Conservation (phyloP, 2,797 vertebrate genomes). For the Peromyscus attwateri region DNA sequence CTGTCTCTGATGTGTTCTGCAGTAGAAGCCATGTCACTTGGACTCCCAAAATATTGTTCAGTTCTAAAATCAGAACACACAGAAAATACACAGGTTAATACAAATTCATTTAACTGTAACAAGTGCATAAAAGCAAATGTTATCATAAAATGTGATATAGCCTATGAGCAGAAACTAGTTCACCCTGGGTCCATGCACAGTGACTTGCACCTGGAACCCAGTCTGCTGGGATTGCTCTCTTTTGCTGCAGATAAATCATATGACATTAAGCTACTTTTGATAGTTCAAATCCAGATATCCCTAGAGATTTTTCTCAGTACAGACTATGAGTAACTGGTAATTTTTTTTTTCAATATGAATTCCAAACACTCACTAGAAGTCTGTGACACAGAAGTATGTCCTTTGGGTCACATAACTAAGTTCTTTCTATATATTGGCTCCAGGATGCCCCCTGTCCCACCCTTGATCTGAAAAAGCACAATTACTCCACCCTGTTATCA, state of each 20-base stretch:
- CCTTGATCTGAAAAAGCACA: background rate
- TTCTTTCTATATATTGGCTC: background rate
- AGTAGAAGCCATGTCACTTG: slow-evolving; percentile 95
- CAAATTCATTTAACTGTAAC: background rate
- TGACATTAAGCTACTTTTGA: background rate
- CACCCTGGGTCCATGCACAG: background rate
- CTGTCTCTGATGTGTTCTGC: slow-evolving; percentile 96
- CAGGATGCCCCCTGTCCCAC: background rate
- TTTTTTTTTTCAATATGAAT: slow-evolving; percentile 16
- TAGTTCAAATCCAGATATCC: background rate
- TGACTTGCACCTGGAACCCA: background rate
- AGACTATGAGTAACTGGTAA: background rate
- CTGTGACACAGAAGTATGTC: background rate
- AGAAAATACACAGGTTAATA: slow-evolving; percentile 70
- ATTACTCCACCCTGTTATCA: slow-evolving; percentile 7
- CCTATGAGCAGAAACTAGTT: background rate
- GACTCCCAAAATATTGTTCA: slow-evolving; percentile 98
- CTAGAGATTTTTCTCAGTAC: background rate
- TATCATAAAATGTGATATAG: background rate
- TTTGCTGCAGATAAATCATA: background rate
- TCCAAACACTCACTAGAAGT: slow-evolving; percentile 16
- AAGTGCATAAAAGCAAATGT: slow-evolving; percentile 46
- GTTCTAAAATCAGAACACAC: slow-evolving; percentile 89
- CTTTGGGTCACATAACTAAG: background rate
- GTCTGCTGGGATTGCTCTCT: background rate